Evolutionary conservation across 2,113 vertebrate species (phyloP).

Genomic region (Camelus bactrianus): DNA sequence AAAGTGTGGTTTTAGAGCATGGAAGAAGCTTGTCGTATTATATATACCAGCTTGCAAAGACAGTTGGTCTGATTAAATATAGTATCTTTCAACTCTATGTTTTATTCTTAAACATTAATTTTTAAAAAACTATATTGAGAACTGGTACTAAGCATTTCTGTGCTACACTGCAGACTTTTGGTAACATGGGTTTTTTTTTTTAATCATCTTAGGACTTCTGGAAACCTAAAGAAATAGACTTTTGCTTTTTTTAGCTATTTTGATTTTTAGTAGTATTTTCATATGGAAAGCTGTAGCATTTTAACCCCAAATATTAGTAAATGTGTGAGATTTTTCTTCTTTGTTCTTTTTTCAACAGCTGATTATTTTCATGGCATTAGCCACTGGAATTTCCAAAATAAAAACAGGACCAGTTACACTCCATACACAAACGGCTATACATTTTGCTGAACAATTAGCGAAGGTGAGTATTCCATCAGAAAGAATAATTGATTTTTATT

Average conservation of each 20-base stretch:
- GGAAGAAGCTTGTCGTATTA: neutral
- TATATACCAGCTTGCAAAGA: neutral
- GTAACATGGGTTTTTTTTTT: neutral
- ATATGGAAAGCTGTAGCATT: neutral
- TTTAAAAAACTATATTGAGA: neutral
- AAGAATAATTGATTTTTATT: neutral
- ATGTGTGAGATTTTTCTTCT: slow-evolving; percentile 47
- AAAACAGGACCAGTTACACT: slow-evolving; percentile 95
- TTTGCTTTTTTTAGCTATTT: slow-evolving; percentile 3
- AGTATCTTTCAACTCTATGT: neutral
- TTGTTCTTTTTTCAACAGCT: slow-evolving; percentile 86
- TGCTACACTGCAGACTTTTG: neutral
- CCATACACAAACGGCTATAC: slow-evolving; percentile 97
- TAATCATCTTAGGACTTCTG: neutral
- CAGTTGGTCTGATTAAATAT: neutral
- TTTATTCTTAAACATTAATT: slow-evolving; percentile 47
- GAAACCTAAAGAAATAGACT: slow-evolving; percentile 28
- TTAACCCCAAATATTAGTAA: neutral
- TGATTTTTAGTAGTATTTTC: slow-evolving; percentile 36
- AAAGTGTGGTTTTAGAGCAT: slow-evolving; percentile 12
- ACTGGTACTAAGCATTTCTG: neutral
- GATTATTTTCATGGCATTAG: slow-evolving; percentile 98
- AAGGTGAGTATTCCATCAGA: slow-evolving; percentile 87
- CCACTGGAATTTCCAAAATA: slow-evolving; percentile 94
- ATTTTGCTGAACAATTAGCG: slow-evolving; percentile 95